These are phyloP conservation scores for Andrena camellia DNA, from an alignment of 2,888 invertebrate species.

Conservation along the genomic window DNA sequence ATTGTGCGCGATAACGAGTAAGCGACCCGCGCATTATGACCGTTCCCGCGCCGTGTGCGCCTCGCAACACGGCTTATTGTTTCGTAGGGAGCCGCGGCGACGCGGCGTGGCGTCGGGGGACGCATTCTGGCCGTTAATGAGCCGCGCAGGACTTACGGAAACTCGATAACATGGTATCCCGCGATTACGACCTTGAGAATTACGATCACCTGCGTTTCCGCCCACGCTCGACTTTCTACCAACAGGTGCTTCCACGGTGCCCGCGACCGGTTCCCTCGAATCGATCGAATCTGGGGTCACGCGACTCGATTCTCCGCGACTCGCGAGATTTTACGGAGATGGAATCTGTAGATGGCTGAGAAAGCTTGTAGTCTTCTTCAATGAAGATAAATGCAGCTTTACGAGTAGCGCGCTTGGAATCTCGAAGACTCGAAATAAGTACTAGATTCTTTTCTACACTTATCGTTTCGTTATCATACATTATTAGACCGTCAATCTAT, in stretches of 20 bases:
- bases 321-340: neutral
- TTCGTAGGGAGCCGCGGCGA: constrained; percentile 38
- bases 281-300: constrained; percentile 3
- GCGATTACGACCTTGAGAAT: constrained; percentile 32
- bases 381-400: no score
- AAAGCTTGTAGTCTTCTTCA: neutral
- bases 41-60: constrained; percentile 39
- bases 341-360: neutral
- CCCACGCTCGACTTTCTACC: constrained; percentile 19
- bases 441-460: no score
- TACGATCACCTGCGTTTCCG: constrained; percentile 22
- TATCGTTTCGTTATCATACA: no score
- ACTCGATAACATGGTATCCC: constrained; percentile 36
- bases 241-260: constrained; percentile 32
- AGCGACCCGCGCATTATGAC: constrained; percentile 58
- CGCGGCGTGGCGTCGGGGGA: constrained; percentile 11
- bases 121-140: constrained; percentile 47
- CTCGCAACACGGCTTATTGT: constrained; percentile 62
- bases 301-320: neutral
- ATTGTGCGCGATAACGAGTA: constrained; percentile 74
- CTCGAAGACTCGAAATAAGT: no score
- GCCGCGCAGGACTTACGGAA: constrained; percentile 15
- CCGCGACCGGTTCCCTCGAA: constrained; percentile 7
- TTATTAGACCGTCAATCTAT: no score
- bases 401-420: no score